phyloP scores from a whole-genome alignment of 2,888 invertebrate species.

The Hirtodrosophila alboralis region DNA sequence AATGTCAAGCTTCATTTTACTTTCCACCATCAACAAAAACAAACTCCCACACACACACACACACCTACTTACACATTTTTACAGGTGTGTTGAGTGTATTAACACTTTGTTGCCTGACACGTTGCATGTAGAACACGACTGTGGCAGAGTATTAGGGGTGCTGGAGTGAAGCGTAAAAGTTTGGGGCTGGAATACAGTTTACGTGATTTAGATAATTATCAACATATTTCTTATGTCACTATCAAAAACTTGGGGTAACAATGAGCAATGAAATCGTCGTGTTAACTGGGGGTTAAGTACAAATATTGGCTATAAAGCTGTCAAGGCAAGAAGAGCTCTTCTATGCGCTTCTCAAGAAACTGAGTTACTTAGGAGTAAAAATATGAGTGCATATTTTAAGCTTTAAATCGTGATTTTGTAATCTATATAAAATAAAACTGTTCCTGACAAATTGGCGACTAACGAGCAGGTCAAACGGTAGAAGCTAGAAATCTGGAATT shows the following conservation, averaged over 20 bases:
- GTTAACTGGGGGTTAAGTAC: constrained; percentile 13
- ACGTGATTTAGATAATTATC: constrained; percentile 66
- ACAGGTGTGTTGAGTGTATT: constrained; percentile 61
- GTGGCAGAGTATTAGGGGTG: constrained; percentile 21
- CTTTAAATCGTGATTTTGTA: no score
- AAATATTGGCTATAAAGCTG: no score
- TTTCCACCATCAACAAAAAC: no score
- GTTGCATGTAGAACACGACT: constrained; percentile 54
- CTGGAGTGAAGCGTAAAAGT: background rate
- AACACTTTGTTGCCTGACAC: constrained; percentile 71
- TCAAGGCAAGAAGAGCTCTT: constrained; percentile 13
- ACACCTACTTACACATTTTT: constrained; percentile 55
- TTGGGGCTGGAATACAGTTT: constrained; percentile 13
- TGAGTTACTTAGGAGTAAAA: no score
- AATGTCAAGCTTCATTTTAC: background rate
- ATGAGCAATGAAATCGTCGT: constrained; percentile 9
- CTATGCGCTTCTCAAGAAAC: no score
- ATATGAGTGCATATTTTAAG: no score
- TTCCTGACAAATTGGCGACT: no score
- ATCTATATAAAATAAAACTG: no score
- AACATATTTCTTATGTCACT: constrained; percentile 55
- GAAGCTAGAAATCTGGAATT: no score
- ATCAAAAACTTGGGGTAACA: constrained; percentile 21
- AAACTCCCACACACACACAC: constrained; percentile 1
- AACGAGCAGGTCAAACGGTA: no score